phyloP scores from a whole-genome alignment of 2,113 vertebrate species.

The Pelecanoides urinatrix region DNA sequence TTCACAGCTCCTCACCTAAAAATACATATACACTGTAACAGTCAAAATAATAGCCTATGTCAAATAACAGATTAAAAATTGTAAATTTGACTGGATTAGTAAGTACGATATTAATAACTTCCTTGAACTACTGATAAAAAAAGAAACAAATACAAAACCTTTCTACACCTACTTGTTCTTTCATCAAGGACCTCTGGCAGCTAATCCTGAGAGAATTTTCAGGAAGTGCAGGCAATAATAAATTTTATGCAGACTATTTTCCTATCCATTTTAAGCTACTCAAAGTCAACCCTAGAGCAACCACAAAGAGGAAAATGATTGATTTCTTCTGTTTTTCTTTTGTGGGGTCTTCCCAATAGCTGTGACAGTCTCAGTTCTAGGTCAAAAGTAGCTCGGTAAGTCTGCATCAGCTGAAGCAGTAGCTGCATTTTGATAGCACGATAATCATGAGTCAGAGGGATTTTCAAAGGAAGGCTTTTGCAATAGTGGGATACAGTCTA shows the following conservation, averaged over 20 bases:
- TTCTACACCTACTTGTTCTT: neutral
- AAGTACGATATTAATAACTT: neutral
- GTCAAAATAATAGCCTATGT: neutral
- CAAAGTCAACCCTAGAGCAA: neutral
- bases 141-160: neutral
- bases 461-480: neutral
- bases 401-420: neutral
- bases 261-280: neutral
- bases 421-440: neutral
- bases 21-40: neutral
- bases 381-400: conserved; percentile 4
- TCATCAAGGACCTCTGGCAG: neutral
- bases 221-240: neutral
- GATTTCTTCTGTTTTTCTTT: neutral
- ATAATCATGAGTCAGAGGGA: neutral
- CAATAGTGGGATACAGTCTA: neutral
- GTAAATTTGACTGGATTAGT: neutral
- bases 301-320: neutral
- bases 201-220: neutral
- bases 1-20: neutral
- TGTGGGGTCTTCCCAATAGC: neutral
- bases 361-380: neutral
- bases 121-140: neutral
- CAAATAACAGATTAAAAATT: neutral
- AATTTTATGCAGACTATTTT: neutral